A percentile compares a stretch with the other conserved stretches of the same genome.
phyloP scores from a whole-genome alignment of 1,140 invertebrate genomes.

The Pentalonia nigronervosa region DNA sequence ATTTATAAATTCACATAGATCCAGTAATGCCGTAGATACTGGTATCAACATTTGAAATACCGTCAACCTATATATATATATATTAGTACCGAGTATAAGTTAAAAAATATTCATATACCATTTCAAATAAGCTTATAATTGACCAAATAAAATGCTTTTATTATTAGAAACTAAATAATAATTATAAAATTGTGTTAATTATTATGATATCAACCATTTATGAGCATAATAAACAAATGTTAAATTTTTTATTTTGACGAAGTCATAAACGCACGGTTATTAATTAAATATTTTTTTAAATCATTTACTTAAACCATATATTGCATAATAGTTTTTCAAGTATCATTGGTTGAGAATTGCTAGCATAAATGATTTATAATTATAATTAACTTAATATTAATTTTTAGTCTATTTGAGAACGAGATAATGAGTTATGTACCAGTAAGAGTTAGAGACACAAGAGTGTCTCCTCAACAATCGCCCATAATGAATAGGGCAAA shows the following conservation, averaged over 20 bases:
- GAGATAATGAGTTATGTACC: slow-evolving; percentile 98
- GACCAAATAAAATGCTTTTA: background rate
- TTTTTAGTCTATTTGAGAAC: slow-evolving; percentile 91
- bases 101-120: background rate
- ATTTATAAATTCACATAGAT: too few species aligned
- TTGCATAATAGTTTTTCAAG: background rate
- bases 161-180: background rate
- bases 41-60: too few species aligned
- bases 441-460: slow-evolving; percentile 70
- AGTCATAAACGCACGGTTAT: background rate
- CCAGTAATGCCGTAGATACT: too few species aligned
- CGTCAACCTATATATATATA: too few species aligned
- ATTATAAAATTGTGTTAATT: background rate
- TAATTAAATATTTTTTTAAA: background rate
- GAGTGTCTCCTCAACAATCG: slow-evolving; percentile 80
- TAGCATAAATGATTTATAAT: background rate
- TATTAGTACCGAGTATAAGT: background rate
- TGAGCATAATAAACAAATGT: background rate
- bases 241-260: background rate
- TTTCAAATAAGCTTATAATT: background rate
- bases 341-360: background rate
- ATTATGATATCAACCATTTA: too few species aligned
- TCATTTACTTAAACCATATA: background rate
- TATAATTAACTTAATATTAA: background rate
- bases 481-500: slow-evolving; percentile 79